Evolutionary conservation across 64 coral and sea anemone species (phyloP).

Genomic region (Porites lutea): DNA sequence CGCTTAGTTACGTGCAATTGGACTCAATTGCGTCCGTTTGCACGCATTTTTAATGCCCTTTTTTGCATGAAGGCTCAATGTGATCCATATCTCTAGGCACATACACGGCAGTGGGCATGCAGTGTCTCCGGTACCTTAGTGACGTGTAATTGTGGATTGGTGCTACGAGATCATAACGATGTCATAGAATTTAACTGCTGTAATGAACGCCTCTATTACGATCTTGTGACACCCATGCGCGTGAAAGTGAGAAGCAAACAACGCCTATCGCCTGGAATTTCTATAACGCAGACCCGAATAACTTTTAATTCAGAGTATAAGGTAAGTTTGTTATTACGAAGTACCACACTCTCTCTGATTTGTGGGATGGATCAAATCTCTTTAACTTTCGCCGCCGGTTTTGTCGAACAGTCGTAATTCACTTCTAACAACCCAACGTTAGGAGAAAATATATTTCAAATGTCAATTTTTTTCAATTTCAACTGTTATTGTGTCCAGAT

Average conservation of each 20-base stretch:
- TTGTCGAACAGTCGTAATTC: too few species aligned
- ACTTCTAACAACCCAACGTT: too few species aligned
- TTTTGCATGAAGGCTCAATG: too few species aligned
- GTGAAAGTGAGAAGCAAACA: background rate
- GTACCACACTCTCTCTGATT: too few species aligned
- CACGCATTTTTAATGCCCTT: too few species aligned
- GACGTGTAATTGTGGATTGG: background rate
- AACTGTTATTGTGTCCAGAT: too few species aligned
- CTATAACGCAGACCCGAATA: background rate
- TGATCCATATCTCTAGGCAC: background rate
- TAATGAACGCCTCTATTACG: background rate
- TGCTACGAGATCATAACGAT: background rate
- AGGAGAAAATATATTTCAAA: too few species aligned
- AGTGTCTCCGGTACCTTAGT: background rate
- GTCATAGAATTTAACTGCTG: constrained; percentile 1
- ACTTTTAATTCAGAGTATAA: background rate
- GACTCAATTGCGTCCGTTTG: too few species aligned
- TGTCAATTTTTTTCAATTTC: too few species aligned
- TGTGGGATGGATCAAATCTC: too few species aligned
- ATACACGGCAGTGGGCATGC: background rate
- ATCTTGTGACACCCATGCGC: background rate
- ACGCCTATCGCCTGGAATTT: background rate
- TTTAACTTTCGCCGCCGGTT: too few species aligned
- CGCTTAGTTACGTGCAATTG: too few species aligned
- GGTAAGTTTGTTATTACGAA: background rate